These are phyloP conservation scores for Agrilus planipennis DNA, from an alignment of 1,140 invertebrate species.

Conservation along the genomic window DNA sequence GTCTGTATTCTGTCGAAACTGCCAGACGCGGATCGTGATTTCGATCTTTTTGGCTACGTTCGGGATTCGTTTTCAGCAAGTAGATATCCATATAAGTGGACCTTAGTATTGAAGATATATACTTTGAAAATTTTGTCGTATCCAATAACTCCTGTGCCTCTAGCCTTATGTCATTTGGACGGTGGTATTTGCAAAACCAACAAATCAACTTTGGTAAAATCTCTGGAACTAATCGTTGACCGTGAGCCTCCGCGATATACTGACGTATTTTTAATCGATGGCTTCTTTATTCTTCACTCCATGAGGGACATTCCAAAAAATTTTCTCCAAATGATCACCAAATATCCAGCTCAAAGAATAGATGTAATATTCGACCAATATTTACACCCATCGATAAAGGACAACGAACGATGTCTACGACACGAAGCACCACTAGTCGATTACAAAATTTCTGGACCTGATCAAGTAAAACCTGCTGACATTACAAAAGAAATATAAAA, in stretches of 20 bases:
- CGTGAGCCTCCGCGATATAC: conserved; percentile 13
- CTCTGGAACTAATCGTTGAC: conserved; percentile 10
- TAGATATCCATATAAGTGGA: too few species aligned
- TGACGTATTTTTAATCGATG: conserved; percentile 24
- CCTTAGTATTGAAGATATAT: too few species aligned
- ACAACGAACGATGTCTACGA: conserved; percentile 14
- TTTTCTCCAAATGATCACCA: conserved; percentile 18
- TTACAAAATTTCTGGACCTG: background rate
- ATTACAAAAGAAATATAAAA: conserved; percentile 14
- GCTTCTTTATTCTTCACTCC: conserved; percentile 25
- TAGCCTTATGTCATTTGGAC: conserved; percentile 29
- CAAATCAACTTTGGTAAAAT: conserved; percentile 22
- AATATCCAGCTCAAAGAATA: conserved; percentile 12
- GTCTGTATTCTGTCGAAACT: too few species aligned
- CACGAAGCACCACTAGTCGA: background rate
- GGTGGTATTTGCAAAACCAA: conserved; percentile 26
- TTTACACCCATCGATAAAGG: conserved; percentile 18
- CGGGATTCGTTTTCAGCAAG: too few species aligned
- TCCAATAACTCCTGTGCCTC: conserved; percentile 21
- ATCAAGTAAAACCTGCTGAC: conserved; percentile 7
- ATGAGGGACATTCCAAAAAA: conserved; percentile 27
- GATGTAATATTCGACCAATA: conserved; percentile 18
- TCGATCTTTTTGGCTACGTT: too few species aligned
- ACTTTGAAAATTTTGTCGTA: conserved; percentile 19
- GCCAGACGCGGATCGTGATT: too few species aligned